Evolutionary conservation across 2,888 invertebrate species (phyloP).

Genomic region (Erpobdella octoculata): DNA sequence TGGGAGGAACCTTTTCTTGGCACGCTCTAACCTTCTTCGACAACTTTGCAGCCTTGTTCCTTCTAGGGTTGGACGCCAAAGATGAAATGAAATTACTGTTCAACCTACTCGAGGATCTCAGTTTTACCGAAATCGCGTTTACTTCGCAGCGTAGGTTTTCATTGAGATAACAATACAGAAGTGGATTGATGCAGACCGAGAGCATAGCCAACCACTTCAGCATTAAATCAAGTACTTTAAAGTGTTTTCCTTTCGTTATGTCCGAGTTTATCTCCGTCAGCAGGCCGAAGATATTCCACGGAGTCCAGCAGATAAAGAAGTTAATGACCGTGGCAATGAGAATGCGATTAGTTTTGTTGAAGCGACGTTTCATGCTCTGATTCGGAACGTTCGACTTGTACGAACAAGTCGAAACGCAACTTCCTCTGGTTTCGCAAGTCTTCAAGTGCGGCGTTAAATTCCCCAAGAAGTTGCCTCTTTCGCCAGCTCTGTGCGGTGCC

Average conservation of each 20-base stretch:
- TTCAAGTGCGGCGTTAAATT: conserved; percentile 2
- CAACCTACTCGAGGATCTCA: conserved; percentile 5
- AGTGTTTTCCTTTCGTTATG: conserved; percentile 41
- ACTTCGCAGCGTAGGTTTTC: conserved; percentile 49
- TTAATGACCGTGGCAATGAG: conserved; percentile 46
- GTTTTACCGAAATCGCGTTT: conserved; percentile 33
- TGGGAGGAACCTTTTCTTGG: background rate
- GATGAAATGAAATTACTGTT: conserved; percentile 10
- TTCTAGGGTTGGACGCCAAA: background rate
- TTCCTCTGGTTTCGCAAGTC: background rate
- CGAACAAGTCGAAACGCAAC: background rate
- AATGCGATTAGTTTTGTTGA: conserved; percentile 47
- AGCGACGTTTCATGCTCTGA: conserved; percentile 2
- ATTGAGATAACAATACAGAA: conserved; percentile 51
- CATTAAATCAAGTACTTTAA: conserved; percentile 43
- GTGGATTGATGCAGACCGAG: conserved; percentile 50
- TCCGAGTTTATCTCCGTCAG: conserved; percentile 41
- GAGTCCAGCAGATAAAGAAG: conserved; percentile 50
- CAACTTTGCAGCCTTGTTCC: background rate
- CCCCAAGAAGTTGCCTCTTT: background rate
- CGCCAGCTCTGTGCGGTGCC: background rate
- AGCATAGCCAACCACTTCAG: conserved; percentile 49
- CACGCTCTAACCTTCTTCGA: background rate
- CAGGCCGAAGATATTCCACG: conserved; percentile 46
- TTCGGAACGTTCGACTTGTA: background rate